Base-by-base conservation (phyloP, 2,888 invertebrate genomes). In the Drosophila formosana region DNA sequence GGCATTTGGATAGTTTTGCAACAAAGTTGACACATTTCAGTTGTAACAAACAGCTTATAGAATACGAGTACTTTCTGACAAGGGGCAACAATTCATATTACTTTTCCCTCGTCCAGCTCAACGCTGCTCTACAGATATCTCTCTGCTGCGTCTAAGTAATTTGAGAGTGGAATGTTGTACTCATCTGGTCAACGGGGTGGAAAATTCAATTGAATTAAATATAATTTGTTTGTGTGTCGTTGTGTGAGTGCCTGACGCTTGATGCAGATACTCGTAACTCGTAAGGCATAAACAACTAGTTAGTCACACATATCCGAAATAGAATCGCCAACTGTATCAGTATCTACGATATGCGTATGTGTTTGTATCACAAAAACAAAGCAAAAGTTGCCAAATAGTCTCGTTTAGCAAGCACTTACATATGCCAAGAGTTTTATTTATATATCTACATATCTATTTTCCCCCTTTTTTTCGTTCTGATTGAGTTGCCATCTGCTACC, bases 261-360 rank as follows among this genome's bases (percentile, higher is more conserved):
- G 52, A 45, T 58, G 60, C 37, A 55, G 53, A 52, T 56, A 56
- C 37, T 52, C 47, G 37, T 37, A 37, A 37, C 37, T 13, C 55
- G 53, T n/a, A 55, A 65, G 53, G 53, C 66, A 61, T 64, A 76
- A 76, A 73, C 77, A 76, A 76, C 73, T 63, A 45, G 45, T 56
- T 56, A 76, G 77, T 76, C 76, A 76, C 58, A 61, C 39, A 18
- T 6, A n/a, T 45, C 65, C 3, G 53, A 70, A 77, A 77, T 77
- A 74, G 74, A 56, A 50, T 11, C 50, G 45, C 28, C 39, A 58
- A 41, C 50, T 43, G 41, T 50, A 23, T 13, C 58, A 32, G 28
- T 41, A 28, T 41, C 26, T 41, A 9, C 25, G 8, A n/a, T 53
- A 18, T 52, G 8, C 26, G 26, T 26, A 13, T 53, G 23, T 41